phyloP scores from a whole-genome alignment of 2,113 vertebrate species.

The Pluvialis apricaria region DNA sequence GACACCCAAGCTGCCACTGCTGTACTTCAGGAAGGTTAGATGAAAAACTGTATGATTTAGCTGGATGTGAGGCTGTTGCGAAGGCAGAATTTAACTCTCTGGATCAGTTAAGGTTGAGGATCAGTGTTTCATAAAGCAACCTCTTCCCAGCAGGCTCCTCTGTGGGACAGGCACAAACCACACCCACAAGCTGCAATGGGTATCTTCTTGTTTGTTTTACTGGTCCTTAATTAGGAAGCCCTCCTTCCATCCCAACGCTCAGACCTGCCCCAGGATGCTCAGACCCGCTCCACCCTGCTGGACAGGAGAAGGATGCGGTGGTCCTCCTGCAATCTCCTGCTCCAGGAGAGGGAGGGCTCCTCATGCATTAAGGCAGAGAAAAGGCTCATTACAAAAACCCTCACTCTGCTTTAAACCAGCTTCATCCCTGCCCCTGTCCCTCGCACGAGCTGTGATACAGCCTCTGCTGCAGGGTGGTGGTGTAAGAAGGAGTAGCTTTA shows the following conservation, averaged over 20 bases:
- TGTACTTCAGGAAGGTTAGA: background rate
- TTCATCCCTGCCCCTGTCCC: background rate
- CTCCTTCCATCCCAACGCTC: background rate
- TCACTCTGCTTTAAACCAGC: background rate
- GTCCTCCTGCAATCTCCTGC: background rate
- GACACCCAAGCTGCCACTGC: background rate
- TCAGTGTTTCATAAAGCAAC: background rate
- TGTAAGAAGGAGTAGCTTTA: background rate
- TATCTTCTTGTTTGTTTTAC: background rate
- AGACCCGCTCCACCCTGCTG: background rate
- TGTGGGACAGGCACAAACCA: background rate
- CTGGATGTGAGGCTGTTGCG: background rate
- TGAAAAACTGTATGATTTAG: background rate
- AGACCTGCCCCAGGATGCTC: background rate
- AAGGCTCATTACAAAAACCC: background rate
- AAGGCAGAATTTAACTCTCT: background rate
- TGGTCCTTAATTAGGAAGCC: background rate
- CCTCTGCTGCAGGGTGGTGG: background rate
- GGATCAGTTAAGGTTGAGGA: background rate
- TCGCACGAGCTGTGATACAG: rapidly evolving
- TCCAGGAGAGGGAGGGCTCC: background rate
- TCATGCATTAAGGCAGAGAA: background rate
- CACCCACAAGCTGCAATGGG: background rate
- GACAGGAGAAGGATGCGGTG: background rate
- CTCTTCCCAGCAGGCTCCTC: background rate